Percentiles rank a stretch among this genome's conserved stretches.
phyloP scores from a whole-genome alignment of 2,888 invertebrate genomes.

The Steinernema hermaphroditum region DNA sequence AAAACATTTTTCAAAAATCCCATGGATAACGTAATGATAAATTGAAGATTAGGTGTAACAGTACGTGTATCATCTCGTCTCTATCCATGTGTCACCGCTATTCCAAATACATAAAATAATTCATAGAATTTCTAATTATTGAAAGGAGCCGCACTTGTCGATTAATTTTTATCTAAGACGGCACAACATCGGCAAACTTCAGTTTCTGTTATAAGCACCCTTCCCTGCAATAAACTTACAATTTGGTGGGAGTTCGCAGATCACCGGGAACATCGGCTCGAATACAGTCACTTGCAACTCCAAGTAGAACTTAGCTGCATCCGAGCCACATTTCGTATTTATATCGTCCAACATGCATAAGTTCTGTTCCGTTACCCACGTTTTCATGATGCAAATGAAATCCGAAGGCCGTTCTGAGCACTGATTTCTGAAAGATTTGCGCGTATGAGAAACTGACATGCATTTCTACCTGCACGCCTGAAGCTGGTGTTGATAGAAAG shows the following conservation, averaged over 20 bases:
- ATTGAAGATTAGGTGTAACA: too few relatives aligned
- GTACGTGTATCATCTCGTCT: too few relatives aligned
- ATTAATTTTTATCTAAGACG: background rate
- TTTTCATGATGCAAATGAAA: conserved; percentile 61
- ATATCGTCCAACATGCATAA: conserved; percentile 56
- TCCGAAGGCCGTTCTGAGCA: conserved; percentile 52
- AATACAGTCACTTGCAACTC: conserved; percentile 61
- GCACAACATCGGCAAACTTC: too few relatives aligned
- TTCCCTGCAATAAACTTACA: too few relatives aligned
- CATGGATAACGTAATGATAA: too few relatives aligned
- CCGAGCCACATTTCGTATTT: conserved; percentile 55
- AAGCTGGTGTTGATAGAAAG: conserved; percentile 44
- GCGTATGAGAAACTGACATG: conserved; percentile 32
- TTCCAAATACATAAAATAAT: too few relatives aligned
- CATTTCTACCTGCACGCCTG: conserved; percentile 50
- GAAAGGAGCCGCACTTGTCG: background rate
- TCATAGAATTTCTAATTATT: too few relatives aligned
- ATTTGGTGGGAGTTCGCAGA: conserved; percentile 47
- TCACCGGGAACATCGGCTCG: conserved; percentile 61
- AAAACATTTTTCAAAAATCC: too few relatives aligned
- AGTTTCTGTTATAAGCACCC: too few relatives aligned
- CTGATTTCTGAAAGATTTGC: conserved; percentile 53
- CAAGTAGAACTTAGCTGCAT: conserved; percentile 56
- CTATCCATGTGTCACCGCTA: too few relatives aligned
- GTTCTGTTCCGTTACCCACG: conserved; percentile 64